Conservation (phyloP, 2,888 invertebrate genomes). For the Aleiodes leptofemur region DNA sequence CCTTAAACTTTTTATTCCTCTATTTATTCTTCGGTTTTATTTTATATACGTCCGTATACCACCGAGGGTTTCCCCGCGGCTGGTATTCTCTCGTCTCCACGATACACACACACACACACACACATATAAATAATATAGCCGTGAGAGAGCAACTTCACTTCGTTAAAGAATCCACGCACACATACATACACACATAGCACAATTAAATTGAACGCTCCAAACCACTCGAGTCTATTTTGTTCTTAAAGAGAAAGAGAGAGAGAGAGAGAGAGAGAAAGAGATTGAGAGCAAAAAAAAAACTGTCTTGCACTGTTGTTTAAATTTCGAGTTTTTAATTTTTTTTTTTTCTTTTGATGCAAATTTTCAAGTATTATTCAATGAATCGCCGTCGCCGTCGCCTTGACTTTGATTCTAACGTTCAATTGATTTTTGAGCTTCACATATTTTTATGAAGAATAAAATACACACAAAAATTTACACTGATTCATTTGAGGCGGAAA, state of each 20-base stretch:
- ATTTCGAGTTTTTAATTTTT: constrained; percentile 17
- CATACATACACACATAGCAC: not conserved
- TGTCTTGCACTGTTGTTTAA: not conserved
- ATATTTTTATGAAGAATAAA: not conserved
- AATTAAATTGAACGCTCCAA: constrained; percentile 30
- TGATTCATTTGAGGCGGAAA: constrained; percentile 23
- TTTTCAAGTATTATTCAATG: too few relatives aligned
- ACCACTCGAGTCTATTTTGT: constrained; percentile 26
- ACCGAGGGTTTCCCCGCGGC: constrained; percentile 46
- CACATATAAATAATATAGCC: constrained; percentile 17
- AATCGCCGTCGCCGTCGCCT: constrained; percentile 31
- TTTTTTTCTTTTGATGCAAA: not conserved
- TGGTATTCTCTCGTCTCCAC: constrained; percentile 42
- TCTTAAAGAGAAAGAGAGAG: constrained; percentile 6
- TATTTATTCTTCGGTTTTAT: constrained; percentile 5
- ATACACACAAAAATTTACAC: constrained; percentile 37
- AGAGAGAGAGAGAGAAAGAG: constrained; percentile 12
- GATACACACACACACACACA: constrained; percentile 34
- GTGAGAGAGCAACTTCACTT: constrained; percentile 31
- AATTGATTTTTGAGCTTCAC: constrained; percentile 34
- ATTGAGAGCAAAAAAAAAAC: constrained; percentile 19
- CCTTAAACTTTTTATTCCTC: constrained; percentile 1
- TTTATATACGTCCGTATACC: constrained; percentile 21
- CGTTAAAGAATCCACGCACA: constrained; percentile 1
- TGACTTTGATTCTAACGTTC: constrained; percentile 24